Evolutionary conservation across 2,113 vertebrate species (phyloP).

Genomic region (Prietella phreatophila): DNA sequence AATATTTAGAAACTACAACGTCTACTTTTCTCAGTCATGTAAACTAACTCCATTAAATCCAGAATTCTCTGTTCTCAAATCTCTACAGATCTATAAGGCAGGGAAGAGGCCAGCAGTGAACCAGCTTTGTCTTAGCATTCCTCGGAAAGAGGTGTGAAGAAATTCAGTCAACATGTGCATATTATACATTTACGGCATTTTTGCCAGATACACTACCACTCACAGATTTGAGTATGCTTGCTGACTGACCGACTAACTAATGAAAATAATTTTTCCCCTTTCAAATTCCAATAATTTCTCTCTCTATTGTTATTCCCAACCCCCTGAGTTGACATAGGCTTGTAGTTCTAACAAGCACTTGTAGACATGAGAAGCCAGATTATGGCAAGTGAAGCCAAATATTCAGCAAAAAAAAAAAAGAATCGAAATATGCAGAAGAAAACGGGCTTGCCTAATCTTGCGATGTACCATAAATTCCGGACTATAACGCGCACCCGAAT

Average conservation of each 20-base stretch:
- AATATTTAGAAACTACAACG: neutral
- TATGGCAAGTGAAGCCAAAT: neutral
- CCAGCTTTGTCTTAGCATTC: constrained; percentile 76
- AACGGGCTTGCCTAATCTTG: neutral
- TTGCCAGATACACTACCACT: neutral
- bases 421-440: neutral
- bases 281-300: neutral
- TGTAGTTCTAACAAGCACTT: neutral
- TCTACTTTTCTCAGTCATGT: neutral
- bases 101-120: constrained; percentile 73
- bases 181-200: neutral
- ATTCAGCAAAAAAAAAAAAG: neutral
- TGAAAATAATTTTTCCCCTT: neutral
- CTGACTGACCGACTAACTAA: neutral
- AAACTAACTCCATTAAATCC: neutral
- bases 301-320: neutral
- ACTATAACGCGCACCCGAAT: too few relatives aligned
- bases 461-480: too few relatives aligned
- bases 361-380: neutral
- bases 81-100: constrained; percentile 70
- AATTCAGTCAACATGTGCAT: neutral
- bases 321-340: neutral
- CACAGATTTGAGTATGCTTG: neutral
- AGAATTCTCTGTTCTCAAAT: neutral
- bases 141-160: constrained; percentile 71